phyloP scores from a whole-genome alignment of 2,888 invertebrate genomes.

The Timandra comae region DNA sequence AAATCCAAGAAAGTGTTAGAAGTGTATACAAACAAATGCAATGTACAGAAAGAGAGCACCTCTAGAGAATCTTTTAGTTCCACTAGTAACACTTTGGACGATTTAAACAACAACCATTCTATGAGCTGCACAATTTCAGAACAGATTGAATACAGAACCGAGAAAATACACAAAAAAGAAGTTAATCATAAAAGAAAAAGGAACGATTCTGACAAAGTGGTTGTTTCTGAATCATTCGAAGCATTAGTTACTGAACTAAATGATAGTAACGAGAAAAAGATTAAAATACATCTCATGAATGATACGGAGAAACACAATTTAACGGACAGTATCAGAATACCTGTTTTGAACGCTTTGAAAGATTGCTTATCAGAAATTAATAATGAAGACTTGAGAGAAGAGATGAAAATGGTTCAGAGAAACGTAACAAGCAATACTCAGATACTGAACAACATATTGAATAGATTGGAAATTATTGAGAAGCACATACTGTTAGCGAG shows the following conservation, averaged over 20 bases:
- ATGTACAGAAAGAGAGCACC: neutral
- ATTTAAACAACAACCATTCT: conserved; percentile 52
- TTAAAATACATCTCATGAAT: conserved; percentile 65
- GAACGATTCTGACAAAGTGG: conserved; percentile 28
- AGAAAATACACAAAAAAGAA: conserved; percentile 30
- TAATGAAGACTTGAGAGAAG: conserved; percentile 27
- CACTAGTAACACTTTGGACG: conserved; percentile 51
- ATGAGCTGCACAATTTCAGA: conserved; percentile 53
- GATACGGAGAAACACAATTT: conserved; percentile 50
- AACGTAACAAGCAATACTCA: conserved; percentile 35
- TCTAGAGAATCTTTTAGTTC: conserved; percentile 40
- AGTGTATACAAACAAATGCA: conserved; percentile 25
- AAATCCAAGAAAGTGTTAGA: conserved; percentile 36
- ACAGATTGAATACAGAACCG: conserved; percentile 30
- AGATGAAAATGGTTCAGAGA: conserved; percentile 36
- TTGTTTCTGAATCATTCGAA: conserved; percentile 54
- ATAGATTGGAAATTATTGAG: conserved; percentile 47
- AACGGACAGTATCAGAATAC: conserved; percentile 47
- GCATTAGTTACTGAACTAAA: conserved; percentile 48
- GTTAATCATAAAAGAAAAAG: conserved; percentile 25
- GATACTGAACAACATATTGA: conserved; percentile 47
- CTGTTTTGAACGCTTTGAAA: conserved; percentile 49
- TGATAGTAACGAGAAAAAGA: conserved; percentile 36
- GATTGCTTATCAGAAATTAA: conserved; percentile 45
- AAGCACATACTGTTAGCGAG: conserved; percentile 26